Percentiles rank a stretch among this genome's conserved stretches.
Evolutionary conservation across 2,888 invertebrate genomes (phyloP).

Genomic region (Sycophila texana): DNA sequence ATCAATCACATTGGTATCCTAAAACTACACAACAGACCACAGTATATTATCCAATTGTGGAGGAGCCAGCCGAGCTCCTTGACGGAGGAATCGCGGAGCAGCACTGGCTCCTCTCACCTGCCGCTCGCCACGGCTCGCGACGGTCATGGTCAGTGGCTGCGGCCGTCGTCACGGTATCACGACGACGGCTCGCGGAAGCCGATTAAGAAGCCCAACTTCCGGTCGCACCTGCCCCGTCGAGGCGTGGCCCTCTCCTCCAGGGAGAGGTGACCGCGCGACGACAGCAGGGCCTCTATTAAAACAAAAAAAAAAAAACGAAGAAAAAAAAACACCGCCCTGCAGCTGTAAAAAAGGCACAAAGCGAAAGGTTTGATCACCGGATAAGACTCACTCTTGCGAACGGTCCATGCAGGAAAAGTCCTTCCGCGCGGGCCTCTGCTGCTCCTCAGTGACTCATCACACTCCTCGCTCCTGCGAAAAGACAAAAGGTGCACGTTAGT

Average conservation of each 20-base stretch:
- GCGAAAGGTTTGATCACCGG: no score
- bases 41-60: no score
- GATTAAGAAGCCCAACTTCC: constrained; percentile 67
- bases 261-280: constrained; percentile 1
- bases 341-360: no score
- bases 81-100: no score
- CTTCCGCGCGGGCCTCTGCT: constrained; percentile 21
- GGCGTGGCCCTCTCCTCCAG: constrained; percentile 56
- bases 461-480: background rate
- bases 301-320: background rate
- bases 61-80: no score
- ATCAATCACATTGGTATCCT: no score
- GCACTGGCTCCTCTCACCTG: constrained; percentile 4
- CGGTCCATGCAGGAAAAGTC: constrained; percentile 66
- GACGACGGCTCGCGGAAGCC: constrained; percentile 62
- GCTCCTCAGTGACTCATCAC: constrained; percentile 50
- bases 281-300: background rate
- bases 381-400: constrained; percentile 67
- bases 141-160: constrained; percentile 68
- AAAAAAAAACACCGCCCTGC: background rate
- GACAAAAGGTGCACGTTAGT: background rate
- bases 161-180: constrained; percentile 65
- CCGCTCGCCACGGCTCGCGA: constrained; percentile 19
- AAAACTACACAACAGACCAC: no score
- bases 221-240: constrained; percentile 62